Evolutionary conservation across 1,140 invertebrate species (phyloP), one percentile per base, ranked within the genome.

Genomic region (Nixonia krombeini): DNA sequence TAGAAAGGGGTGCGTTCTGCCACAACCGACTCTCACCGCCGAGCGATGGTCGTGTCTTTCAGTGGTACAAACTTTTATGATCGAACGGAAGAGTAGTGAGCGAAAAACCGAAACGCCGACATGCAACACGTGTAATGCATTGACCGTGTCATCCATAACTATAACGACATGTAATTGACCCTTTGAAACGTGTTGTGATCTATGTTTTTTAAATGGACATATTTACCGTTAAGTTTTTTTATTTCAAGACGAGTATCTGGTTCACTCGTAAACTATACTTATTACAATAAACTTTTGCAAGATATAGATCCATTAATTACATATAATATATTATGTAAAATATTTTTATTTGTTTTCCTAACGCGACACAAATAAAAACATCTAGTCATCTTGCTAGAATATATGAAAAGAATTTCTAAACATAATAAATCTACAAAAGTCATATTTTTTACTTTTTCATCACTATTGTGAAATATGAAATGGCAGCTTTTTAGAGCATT

Each of bases 201-300:
- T 50, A 37, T 15, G 8, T 59, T 49, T 53, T 62, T 62, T 12
- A 3, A 33, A 9, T 9, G 37, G 44, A 57, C 62, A 62, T 62
- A 68, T 62, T 62, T 53, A 58, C 57, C 53, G 40, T 55, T 50
- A 57, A 68, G 57, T 26, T 17, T 52, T 50, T 50, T 21, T 3
- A 21, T 21, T 21, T 21, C 21, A 21, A 21, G 21, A 21, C 6
- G 6, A 21, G 6, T 21, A 21, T 21, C 21, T 3, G 6, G 2
- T 21, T 21, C 6, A 21, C 6, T 21, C 31, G n/a, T n/a, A n/a
- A n/a, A n/a, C n/a, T 29, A 5, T 29, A 9, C 7, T n/a, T 29
- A 29, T 1, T 29, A 29, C 3, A 29, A 9, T 9, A 29, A 29
- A 29, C 28, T 29, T 29, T 29, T 29, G 3, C 28, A n/a, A 25